These are phyloP conservation scores for Hypotaenidia okinawae DNA, from an alignment of 2,797 vertebrate species.

Conservation along the genomic window DNA sequence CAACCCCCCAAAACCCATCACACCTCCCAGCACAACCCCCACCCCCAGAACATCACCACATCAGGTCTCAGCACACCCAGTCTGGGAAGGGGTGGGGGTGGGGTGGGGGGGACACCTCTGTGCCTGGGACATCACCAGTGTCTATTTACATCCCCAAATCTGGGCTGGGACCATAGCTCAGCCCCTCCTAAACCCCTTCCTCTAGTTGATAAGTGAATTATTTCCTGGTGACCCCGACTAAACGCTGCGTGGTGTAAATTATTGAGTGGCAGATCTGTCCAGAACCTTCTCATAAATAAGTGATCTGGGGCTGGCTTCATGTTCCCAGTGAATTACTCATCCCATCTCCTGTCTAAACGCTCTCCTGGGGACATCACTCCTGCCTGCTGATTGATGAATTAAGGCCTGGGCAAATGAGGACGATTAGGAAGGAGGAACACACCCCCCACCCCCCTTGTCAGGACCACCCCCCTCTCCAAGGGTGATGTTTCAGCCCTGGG, in stretches of 20 bases:
- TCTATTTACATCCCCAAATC: not conserved
- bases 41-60: fast-evolving
- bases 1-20: not conserved
- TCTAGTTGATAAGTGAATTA: constrained; percentile 72
- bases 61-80: not conserved
- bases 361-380: constrained; percentile 53
- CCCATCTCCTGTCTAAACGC: constrained; percentile 39
- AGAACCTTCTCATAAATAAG: constrained; percentile 74
- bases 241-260: constrained; percentile 65
- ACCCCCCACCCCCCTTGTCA: too few relatives aligned
- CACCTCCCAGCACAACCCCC: not conserved
- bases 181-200: constrained; percentile 44
- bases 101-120: not conserved
- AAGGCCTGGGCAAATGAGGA: not conserved
- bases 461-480: not conserved
- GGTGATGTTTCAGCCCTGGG: not conserved
- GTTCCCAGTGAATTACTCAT: constrained; percentile 73
- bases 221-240: constrained; percentile 74
- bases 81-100: too few relatives aligned
- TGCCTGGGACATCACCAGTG: fast-evolving
- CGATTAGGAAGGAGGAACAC: not conserved
- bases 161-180: not conserved
- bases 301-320: constrained; percentile 63
- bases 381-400: constrained; percentile 43
- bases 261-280: constrained; percentile 72